These are phyloP conservation scores for Meteorus colon DNA, from an alignment of 2,888 invertebrate genomes.

Conservation along the genomic window DNA sequence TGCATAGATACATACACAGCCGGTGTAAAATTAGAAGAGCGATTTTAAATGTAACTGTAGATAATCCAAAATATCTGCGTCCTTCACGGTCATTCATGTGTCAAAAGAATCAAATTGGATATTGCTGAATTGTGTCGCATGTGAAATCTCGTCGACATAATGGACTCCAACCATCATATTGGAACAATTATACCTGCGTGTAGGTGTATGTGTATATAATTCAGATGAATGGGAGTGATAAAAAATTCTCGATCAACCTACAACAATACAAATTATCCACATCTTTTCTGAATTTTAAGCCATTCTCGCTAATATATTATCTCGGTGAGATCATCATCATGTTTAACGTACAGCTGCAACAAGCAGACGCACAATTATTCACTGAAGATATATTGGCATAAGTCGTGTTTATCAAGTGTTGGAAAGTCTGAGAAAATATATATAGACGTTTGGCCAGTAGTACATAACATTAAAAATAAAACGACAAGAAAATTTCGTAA, in stretches of 20 bases:
- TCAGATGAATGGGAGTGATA: not conserved
- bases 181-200: not conserved
- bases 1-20: not conserved
- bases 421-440: not conserved
- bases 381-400: not conserved
- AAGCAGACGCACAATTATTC: not conserved
- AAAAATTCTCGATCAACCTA: not conserved
- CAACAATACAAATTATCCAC: not conserved
- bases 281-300: not conserved
- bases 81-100: not conserved
- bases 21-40: not conserved
- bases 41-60: not conserved
- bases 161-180: conserved; percentile 10
- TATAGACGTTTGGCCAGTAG: not conserved
- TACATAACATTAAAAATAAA: not conserved
- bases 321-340: too few relatives aligned
- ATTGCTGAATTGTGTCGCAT: conserved; percentile 7
- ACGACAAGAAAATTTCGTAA: not conserved
- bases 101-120: not conserved
- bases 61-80: not conserved
- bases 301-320: not conserved
- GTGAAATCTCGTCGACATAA: not conserved
- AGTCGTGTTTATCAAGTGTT: not conserved
- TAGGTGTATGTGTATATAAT: not conserved
- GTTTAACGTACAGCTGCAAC: not conserved